Evolutionary conservation across 2,797 vertebrate species (phyloP).

Genomic region (Neosilurus mollespiculum): DNA sequence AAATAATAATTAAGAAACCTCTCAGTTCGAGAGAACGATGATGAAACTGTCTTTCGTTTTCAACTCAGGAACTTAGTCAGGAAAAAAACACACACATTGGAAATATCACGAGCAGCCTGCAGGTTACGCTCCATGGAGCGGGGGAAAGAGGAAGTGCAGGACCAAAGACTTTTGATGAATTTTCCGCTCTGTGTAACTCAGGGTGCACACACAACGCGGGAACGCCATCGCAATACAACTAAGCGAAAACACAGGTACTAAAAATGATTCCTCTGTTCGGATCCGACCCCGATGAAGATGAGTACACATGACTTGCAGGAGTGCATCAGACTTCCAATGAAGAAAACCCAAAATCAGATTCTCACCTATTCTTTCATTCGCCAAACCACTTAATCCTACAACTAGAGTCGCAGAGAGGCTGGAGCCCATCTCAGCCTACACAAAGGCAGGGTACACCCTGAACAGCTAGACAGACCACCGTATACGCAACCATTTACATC

Average conservation of each 20-base stretch:
- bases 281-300: background rate
- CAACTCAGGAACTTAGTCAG: background rate
- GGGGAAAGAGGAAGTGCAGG: constrained; percentile 41
- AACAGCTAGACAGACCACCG: too few species aligned
- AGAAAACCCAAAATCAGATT: background rate
- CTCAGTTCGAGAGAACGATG: background rate
- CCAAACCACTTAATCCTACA: too few species aligned
- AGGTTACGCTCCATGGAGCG: background rate
- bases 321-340: background rate
- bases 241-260: background rate
- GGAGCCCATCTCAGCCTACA: too few species aligned
- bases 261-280: background rate
- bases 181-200: background rate
- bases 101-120: background rate
- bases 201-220: too few species aligned
- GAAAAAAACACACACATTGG: background rate
- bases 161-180: constrained; percentile 31
- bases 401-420: too few species aligned
- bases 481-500: too few species aligned
- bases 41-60: background rate
- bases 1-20: too few species aligned
- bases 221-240: background rate
- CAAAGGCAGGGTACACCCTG: too few species aligned
- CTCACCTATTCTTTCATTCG: too few species aligned
- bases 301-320: too few species aligned